These are phyloP conservation scores for Eucriotettix oculatus DNA, from an alignment of 2,888 invertebrate genomes.

Conservation along the genomic window DNA sequence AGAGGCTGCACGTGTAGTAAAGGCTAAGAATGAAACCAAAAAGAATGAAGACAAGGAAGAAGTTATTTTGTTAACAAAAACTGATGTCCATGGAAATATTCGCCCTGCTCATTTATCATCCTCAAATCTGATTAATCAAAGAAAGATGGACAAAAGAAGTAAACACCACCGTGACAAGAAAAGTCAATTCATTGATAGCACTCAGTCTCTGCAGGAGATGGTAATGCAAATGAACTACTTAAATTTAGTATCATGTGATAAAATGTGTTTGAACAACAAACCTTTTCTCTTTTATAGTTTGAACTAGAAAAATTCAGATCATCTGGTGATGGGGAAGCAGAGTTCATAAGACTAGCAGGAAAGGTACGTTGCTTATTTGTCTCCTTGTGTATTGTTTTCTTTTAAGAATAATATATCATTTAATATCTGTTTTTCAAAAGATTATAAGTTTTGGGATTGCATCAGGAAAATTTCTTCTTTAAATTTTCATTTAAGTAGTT, in stretches of 20 bases:
- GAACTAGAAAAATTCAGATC: slow-evolving; percentile 29
- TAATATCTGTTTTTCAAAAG: too few species aligned
- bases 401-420: too few species aligned
- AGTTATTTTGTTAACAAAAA: slow-evolving; percentile 47
- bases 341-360: slow-evolving; percentile 29
- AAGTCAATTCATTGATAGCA: too few species aligned
- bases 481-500: too few species aligned
- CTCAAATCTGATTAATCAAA: slow-evolving; percentile 7
- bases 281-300: slow-evolving; percentile 1
- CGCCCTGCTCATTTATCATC: slow-evolving; percentile 12
- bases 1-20: slow-evolving; percentile 44
- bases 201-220: too few species aligned
- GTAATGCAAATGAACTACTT: too few species aligned
- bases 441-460: too few species aligned
- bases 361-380: background rate
- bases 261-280: too few species aligned
- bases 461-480: too few species aligned
- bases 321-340: slow-evolving; percentile 32
- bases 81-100: slow-evolving; percentile 37
- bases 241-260: too few species aligned
- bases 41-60: slow-evolving; percentile 25
- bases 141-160: slow-evolving; percentile 29
- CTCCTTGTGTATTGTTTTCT: too few species aligned
- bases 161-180: too few species aligned
- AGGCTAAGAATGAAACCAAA: slow-evolving; percentile 13